Percentiles rank a stretch among this genome's conserved stretches.
Conservation (phyloP, 2,113 vertebrate species). For the Mustelus asterias region DNA sequence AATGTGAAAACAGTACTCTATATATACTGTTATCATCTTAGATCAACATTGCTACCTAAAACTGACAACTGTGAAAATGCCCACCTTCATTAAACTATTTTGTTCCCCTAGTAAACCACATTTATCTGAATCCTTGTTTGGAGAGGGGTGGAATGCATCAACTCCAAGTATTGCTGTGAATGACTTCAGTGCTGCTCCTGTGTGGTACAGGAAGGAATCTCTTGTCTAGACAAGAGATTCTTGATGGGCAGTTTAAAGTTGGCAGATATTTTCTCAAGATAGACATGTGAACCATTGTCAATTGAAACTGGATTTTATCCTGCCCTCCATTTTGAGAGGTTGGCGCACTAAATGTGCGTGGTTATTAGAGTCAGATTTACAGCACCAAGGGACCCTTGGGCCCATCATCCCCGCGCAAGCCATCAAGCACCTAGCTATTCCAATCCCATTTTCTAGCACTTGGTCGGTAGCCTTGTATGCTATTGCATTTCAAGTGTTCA, state of each 20-base stretch:
- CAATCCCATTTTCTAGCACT: no score
- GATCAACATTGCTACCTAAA: neutral
- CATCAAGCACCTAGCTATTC: no score
- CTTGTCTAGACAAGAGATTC: neutral
- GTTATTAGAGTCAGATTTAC: no score
- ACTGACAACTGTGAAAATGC: neutral
- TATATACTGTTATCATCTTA: neutral
- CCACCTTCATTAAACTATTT: neutral
- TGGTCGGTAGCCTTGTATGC: no score
- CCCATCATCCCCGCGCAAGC: no score
- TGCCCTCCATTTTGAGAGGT: neutral
- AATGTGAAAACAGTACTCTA: neutral
- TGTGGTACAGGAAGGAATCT: neutral
- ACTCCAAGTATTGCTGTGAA: neutral
- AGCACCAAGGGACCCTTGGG: no score
- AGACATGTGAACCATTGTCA: neutral
- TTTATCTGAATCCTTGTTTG: neutral
- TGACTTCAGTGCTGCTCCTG: neutral
- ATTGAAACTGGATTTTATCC: neutral
- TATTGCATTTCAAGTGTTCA: no score
- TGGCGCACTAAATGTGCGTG: neutral
- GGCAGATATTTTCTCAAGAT: neutral
- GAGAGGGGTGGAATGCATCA: neutral
- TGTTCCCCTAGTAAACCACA: neutral
- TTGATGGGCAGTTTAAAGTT: neutral